Conservation (phyloP, 2,797 vertebrate genomes). For the Cuculus canorus region DNA sequence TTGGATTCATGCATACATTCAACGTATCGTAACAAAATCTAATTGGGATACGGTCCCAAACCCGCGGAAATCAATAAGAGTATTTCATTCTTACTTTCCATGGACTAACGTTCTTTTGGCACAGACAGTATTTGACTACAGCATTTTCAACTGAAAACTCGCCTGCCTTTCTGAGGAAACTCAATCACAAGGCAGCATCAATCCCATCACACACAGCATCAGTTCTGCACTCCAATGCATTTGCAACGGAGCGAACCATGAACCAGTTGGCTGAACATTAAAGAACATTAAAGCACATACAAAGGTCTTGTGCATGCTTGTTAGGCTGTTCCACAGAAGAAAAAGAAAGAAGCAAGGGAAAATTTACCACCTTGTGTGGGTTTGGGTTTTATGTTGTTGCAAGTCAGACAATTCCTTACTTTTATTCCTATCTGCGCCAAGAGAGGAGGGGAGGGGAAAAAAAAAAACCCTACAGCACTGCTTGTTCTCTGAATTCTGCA, state of each 20-base stretch:
- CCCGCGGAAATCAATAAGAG: neutral
- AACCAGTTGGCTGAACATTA: conserved; percentile 11
- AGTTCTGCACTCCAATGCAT: neutral
- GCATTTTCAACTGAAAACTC: neutral
- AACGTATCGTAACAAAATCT: neutral
- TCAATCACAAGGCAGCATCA: accelerated
- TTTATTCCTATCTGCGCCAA: neutral
- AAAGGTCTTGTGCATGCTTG: neutral
- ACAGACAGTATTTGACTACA: neutral
- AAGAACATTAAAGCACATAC: neutral
- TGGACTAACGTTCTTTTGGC: neutral
- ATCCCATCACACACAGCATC: accelerated
- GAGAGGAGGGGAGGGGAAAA: neutral
- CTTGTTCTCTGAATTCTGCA: neutral
- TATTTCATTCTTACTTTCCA: neutral
- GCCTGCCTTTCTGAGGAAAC: neutral
- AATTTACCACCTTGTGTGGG: neutral
- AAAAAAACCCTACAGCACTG: neutral
- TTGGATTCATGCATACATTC: neutral
- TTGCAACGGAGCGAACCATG: neutral
- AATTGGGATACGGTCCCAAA: neutral
- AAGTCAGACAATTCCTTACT: neutral
- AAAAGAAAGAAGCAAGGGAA: neutral
- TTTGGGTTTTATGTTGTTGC: neutral
- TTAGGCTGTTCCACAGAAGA: neutral